Base-by-base conservation (phyloP, 92 coral and sea anemone genomes). In the Palythoa grandis region DNA sequence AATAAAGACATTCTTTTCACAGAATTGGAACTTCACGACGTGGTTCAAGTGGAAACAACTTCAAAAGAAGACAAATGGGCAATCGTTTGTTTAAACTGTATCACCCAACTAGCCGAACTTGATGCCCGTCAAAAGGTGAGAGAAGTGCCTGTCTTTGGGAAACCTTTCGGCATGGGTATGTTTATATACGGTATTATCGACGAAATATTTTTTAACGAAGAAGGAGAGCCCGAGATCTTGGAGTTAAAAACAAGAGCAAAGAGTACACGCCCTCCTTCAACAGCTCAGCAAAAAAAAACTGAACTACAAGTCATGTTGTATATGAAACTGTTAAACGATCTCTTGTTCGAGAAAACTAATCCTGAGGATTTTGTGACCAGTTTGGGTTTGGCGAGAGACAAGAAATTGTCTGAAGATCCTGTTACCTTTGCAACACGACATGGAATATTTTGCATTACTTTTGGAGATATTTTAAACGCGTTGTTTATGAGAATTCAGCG, bases 1-100 rank as follows among this genome's bases (percentile, higher is more conserved):
- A n/a, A 15, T 22, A 11, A 58, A 58, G 20, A 20, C 43, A 66
- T 56, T 48, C 60, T 38, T 12, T 50, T 17, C 50, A 70, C 79
- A 92, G 94, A 92, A 60, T 69, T 89, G 60, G 94, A 92, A 68
- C 69, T 92, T 10, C 78, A 89, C 25, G 90, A 92, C 72, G 24
- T 89, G 20, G 90, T 92, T 5, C 86, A 87, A 23, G 86, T 92
- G 37, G 82, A 89, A 52, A 66, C 86, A 16, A 76, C 71, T 60
- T 70, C 92, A 29, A 89, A 86, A 24, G 94, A 92, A 86, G 94
- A 92, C 86, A 89, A 89, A 67, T 92, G 94, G 94, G 94, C 90
- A 60, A 16, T 79, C 22, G 66, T 70, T 43, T 92, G 86, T 66
- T 52, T 92, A 82, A 83, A 92, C 88, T 92, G 92, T 86, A 89